phyloP scores from a whole-genome alignment of 1,140 invertebrate genomes.

The Spodoptera frugiperda region DNA sequence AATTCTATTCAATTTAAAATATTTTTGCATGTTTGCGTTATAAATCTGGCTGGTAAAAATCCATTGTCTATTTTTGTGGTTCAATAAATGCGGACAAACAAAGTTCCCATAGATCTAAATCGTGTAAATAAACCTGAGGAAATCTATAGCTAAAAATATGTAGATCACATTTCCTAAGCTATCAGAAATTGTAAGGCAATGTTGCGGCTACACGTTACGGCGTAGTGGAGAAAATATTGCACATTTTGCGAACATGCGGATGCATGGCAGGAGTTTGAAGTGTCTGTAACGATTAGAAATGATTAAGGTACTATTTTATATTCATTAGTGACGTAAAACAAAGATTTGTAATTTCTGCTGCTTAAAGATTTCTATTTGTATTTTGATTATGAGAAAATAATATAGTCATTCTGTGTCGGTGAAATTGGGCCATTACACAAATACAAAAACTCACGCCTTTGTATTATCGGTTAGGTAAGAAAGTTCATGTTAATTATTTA shows the following conservation, averaged over 20 bases:
- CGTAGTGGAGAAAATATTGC: constrained; percentile 18
- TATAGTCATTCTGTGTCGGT: too few relatives aligned
- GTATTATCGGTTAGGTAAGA: too few relatives aligned
- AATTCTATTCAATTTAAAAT: too few relatives aligned
- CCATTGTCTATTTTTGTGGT: too few relatives aligned
- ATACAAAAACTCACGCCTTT: too few relatives aligned
- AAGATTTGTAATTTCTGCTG: too few relatives aligned
- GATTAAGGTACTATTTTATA: background rate
- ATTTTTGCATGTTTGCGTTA: too few relatives aligned
- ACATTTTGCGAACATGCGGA: constrained; percentile 7
- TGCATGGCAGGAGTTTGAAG: constrained; percentile 18
- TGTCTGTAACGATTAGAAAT: background rate
- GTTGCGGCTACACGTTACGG: constrained; percentile 1
- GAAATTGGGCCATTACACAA: too few relatives aligned
- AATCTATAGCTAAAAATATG: constrained; percentile 32
- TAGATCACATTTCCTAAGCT: constrained; percentile 40
- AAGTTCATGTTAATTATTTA: too few relatives aligned
- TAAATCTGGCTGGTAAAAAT: background rate
- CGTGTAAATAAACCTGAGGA: background rate
- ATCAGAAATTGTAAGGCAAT: constrained; percentile 30
- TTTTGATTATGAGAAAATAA: too few relatives aligned
- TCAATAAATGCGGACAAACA: too few relatives aligned
- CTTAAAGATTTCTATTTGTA: too few relatives aligned
- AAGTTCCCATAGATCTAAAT: constrained; percentile 26
- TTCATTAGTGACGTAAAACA: background rate